Conservation (phyloP, 2,888 invertebrate genomes). For the Candidula unifasciata region DNA sequence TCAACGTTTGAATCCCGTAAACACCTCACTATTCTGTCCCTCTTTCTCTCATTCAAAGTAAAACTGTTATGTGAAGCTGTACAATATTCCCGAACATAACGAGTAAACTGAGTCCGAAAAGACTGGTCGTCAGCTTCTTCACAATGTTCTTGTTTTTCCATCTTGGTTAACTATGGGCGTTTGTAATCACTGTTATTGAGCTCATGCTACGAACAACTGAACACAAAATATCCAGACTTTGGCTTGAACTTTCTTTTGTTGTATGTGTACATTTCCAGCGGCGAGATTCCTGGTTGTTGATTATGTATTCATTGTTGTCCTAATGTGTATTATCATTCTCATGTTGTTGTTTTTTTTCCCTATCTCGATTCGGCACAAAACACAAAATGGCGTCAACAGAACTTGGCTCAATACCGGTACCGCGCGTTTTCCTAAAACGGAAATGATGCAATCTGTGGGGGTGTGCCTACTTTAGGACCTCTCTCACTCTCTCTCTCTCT, state of each 20-base stretch:
- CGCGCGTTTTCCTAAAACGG: not conserved
- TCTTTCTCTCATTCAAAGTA: slow-evolving; percentile 49
- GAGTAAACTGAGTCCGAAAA: slow-evolving; percentile 50
- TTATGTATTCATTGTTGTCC: too few relatives aligned
- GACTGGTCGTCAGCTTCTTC: slow-evolving; percentile 42
- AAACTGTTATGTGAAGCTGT: slow-evolving; percentile 52
- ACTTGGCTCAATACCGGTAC: slow-evolving; percentile 10
- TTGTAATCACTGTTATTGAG: too few relatives aligned
- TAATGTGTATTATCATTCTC: too few relatives aligned
- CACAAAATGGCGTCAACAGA: slow-evolving; percentile 43
- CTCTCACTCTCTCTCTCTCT: too few relatives aligned
- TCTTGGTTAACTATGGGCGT: too few relatives aligned
- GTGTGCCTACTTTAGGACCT: too few relatives aligned
- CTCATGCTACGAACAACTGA: too few relatives aligned
- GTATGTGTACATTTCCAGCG: too few relatives aligned
- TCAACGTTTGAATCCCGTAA: slow-evolving; percentile 53
- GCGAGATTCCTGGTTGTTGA: too few relatives aligned
- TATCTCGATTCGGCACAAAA: slow-evolving; percentile 25
- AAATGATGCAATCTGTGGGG: not conserved
- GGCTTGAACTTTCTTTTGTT: too few relatives aligned
- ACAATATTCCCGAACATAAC: slow-evolving; percentile 50
- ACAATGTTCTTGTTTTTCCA: slow-evolving; percentile 40
- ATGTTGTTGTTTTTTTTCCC: slow-evolving; percentile 37
- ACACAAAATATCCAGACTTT: too few relatives aligned
- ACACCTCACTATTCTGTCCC: slow-evolving; percentile 53